Evolutionary conservation across 2,888 invertebrate genomes (phyloP).

Genomic region (Eudasyphora cyanicolor): DNA sequence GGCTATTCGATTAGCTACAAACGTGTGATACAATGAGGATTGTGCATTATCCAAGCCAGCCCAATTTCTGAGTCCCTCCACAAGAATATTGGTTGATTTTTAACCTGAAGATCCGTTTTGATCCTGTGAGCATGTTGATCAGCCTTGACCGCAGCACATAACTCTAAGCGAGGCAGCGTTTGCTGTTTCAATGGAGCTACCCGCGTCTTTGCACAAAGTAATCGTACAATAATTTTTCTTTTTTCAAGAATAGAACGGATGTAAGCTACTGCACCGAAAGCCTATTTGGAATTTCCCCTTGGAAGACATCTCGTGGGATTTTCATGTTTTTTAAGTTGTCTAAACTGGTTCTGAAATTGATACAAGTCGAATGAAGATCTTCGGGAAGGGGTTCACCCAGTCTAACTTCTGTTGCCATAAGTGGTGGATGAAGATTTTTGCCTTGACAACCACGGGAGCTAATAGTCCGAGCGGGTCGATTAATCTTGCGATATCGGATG

Average conservation of each 20-base stretch:
- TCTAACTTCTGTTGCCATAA: slow-evolving; percentile 18
- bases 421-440: not conserved
- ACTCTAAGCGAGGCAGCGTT: slow-evolving; percentile 32
- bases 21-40: no score
- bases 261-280: not conserved
- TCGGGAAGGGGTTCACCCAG: slow-evolving; percentile 8
- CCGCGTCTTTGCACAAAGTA: no score
- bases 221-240: no score
- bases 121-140: no score
- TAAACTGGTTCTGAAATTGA: not conserved
- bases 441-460: slow-evolving; percentile 25
- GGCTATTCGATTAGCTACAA: no score
- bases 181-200: slow-evolving; percentile 12
- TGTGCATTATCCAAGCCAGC: no score
- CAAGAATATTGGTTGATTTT: no score
- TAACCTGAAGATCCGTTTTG: no score
- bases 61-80: no score
- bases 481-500: slow-evolving; percentile 12
- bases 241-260: no score
- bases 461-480: slow-evolving; percentile 18
- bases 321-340: not conserved
- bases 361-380: not conserved
- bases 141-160: no score
- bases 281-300: not conserved
- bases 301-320: not conserved